Evolutionary conservation across 2,113 vertebrate genomes (phyloP).

Genomic region (Heterotilapia buettikoferi): DNA sequence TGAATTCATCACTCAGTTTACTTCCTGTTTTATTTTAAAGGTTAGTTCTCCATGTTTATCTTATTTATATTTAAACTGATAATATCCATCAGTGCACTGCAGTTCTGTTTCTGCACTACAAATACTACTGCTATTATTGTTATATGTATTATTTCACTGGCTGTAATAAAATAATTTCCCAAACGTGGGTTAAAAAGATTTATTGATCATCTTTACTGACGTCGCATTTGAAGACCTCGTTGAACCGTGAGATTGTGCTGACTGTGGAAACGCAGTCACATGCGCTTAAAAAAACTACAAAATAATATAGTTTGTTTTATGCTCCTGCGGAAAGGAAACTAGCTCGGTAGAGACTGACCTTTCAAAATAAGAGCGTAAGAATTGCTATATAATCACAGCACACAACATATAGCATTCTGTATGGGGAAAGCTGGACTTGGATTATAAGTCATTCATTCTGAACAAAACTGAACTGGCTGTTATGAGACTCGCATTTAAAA

Average conservation of each 20-base stretch:
- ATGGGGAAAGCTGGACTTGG: not conserved
- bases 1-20: not conserved
- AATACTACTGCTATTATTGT: not conserved
- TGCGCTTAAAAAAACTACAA: not conserved
- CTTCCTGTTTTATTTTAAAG: not conserved
- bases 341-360: not conserved
- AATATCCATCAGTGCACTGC: not conserved
- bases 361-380: not conserved
- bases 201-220: not conserved
- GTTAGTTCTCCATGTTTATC: not conserved
- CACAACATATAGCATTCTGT: fast-evolving
- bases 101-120: not conserved
- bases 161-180: not conserved
- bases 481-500: not conserved
- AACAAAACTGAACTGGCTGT: not conserved
- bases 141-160: not conserved
- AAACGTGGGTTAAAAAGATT: not conserved
- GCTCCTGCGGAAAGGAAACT: not conserved
- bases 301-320: not conserved
- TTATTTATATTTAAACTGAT: not conserved
- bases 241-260: not conserved
- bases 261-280: not conserved
- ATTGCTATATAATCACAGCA: fast-evolving
- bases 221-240: not conserved
- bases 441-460: not conserved